Conservation (phyloP, 92 coral and sea anemone genomes). For the Siderastrea radians region DNA sequence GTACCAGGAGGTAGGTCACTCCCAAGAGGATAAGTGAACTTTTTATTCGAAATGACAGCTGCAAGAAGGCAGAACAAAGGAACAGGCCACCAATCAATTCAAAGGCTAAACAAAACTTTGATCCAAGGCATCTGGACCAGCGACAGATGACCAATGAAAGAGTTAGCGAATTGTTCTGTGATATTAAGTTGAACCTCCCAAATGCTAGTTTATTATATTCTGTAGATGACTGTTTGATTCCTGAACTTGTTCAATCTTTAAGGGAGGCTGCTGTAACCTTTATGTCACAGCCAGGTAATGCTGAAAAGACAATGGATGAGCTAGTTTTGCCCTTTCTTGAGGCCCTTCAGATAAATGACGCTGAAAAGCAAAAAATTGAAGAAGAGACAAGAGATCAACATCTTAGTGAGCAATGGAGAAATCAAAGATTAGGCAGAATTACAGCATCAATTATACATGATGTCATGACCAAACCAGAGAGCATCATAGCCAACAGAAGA, state of each 20-base stretch:
- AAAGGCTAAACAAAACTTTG: conserved; percentile 28
- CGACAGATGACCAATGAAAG: conserved; percentile 30
- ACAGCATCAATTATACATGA: conserved; percentile 41
- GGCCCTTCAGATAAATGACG: conserved; percentile 7
- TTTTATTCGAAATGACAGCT: conserved; percentile 50
- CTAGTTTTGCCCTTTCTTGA: conserved; percentile 14
- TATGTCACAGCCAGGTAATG: background rate
- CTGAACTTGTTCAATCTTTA: conserved; percentile 2
- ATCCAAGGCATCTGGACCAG: conserved; percentile 46
- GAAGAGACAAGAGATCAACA: conserved; percentile 25
- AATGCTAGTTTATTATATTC: conserved; percentile 4
- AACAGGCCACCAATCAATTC: conserved; percentile 24
- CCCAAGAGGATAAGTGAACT: conserved; percentile 50
- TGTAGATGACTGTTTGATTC: too few species aligned
- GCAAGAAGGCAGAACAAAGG: conserved; percentile 21
- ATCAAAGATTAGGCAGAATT: conserved; percentile 51
- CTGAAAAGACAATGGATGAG: conserved; percentile 13
- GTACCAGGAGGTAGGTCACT: conserved; percentile 54
- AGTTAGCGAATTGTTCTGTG: background rate
- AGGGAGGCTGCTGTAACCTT: conserved; percentile 11
- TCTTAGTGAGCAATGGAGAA: conserved; percentile 11
- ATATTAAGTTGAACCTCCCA: conserved; percentile 6
- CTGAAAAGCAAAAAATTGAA: conserved; percentile 18
- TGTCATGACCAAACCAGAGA: conserved; percentile 37
- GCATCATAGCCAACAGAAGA: conserved; percentile 30